Conservation (phyloP, 2,113 vertebrate genomes). For the Cygnus atratus region DNA sequence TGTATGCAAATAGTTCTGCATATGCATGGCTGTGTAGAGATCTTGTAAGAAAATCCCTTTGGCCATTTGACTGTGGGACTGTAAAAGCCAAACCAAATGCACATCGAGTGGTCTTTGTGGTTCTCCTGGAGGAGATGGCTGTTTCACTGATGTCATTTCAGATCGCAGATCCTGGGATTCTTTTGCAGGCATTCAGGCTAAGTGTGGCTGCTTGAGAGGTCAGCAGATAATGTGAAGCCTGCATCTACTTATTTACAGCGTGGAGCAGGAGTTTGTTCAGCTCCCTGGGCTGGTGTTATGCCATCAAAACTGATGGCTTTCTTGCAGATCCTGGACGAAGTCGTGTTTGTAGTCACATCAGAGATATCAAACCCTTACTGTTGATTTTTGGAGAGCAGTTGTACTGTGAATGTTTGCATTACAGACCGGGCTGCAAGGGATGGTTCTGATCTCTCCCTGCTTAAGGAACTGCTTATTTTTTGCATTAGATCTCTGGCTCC, state of each 20-base stretch:
- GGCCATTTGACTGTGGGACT: not conserved
- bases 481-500: not conserved
- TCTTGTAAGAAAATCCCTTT: not conserved
- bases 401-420: not conserved
- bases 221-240: not conserved
- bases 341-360: not conserved
- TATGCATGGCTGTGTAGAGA: not conserved
- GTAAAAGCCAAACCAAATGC: not conserved
- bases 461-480: not conserved
- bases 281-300: not conserved
- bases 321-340: not conserved
- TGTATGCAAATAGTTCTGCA: fast-evolving
- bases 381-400: not conserved
- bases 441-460: not conserved
- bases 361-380: not conserved
- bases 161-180: not conserved
- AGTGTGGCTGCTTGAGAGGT: not conserved
- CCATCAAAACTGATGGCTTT: not conserved
- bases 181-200: not conserved
- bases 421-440: not conserved
- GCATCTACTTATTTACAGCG: not conserved
- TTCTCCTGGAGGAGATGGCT: not conserved
- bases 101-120: not conserved
- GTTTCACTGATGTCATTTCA: not conserved
- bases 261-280: not conserved